Evolutionary conservation across 2,113 vertebrate genomes (phyloP), one percentile per base, ranked within the genome.

Genomic region (Chinchilla lanigera): DNA sequence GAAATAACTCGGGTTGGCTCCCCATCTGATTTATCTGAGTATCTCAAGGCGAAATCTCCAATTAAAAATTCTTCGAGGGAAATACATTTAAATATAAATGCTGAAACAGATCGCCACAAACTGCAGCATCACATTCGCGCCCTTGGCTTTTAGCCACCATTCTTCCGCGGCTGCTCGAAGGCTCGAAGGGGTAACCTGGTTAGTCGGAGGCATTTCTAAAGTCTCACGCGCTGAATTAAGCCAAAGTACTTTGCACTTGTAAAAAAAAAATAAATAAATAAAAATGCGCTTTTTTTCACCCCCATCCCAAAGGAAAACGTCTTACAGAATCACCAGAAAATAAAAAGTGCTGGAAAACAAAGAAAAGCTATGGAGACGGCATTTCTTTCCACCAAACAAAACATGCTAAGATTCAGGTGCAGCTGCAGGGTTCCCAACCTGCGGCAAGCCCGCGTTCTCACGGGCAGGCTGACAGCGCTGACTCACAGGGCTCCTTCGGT

Each of bases 21-120:
- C 95, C 93, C 77, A 97, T 89, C 97, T 91, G 86, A 96, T 97
- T 93, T 54, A 98, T 94, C 91, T 93, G 88, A 95, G 94, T 89
- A 97, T 93, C 97, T 98, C 82, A 35, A 96, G 89, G 73, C 26
- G 83, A 98, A 97, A 97, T 85, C 82, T 87, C 97, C 97, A 95
- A 83, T 94, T 98, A 93, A 96, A 97, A 98, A 96, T 96, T 11
- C 98, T 98, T 96, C 47, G 19, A 96, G 97, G 90, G 97, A 98
- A 98, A 98, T 97, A 86, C 88, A 96, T 98, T 98, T 98, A 95
- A 97, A 98, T 96, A 87, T 86, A 97, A 97, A 95, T 86, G 95
- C 87, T 47, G 89, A 98, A 98, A 97, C 96, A 93, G 98, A 96
- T 69, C 61, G 97, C 94, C 83, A 20, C 91, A 30, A 95, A 90